Percentiles rank a stretch among this genome's conserved stretches.
Conservation (phyloP, 1,140 invertebrate species). For the Dendrolimus kikuchii region DNA sequence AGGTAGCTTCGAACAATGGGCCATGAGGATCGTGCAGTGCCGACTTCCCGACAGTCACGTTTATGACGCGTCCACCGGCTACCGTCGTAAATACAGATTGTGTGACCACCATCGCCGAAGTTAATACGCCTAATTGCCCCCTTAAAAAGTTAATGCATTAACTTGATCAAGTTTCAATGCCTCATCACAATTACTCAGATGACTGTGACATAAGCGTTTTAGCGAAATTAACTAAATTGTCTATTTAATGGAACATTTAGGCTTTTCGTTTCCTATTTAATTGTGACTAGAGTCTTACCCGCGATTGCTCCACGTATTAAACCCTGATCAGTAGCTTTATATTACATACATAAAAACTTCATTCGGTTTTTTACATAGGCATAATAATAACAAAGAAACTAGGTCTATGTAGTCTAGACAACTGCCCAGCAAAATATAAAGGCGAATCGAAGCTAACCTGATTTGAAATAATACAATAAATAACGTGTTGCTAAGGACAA, state of each 20-base stretch:
- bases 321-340: too few relatives aligned
- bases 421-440: too few relatives aligned
- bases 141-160: conserved; percentile 57
- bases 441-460: too few relatives aligned
- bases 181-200: conserved; percentile 28
- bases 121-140: conserved; percentile 51
- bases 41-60: conserved; percentile 41
- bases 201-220: conserved; percentile 31
- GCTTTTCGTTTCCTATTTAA: neutral
- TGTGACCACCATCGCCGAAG: conserved; percentile 27
- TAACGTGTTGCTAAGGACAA: too few relatives aligned
- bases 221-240: conserved; percentile 23
- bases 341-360: too few relatives aligned
- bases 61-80: conserved; percentile 34
- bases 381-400: too few relatives aligned
- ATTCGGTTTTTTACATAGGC: too few relatives aligned
- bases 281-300: too few relatives aligned
- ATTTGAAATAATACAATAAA: too few relatives aligned
- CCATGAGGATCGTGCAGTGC: conserved; percentile 32
- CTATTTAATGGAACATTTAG: conserved; percentile 1
- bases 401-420: too few relatives aligned
- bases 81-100: conserved; percentile 51
- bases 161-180: conserved; percentile 40
- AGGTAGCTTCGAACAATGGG: conserved; percentile 49
- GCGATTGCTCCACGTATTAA: too few relatives aligned